These are phyloP conservation scores for Eudyptes chrysolophus DNA, from an alignment of 2,113 vertebrate genomes.

Conservation along the genomic window DNA sequence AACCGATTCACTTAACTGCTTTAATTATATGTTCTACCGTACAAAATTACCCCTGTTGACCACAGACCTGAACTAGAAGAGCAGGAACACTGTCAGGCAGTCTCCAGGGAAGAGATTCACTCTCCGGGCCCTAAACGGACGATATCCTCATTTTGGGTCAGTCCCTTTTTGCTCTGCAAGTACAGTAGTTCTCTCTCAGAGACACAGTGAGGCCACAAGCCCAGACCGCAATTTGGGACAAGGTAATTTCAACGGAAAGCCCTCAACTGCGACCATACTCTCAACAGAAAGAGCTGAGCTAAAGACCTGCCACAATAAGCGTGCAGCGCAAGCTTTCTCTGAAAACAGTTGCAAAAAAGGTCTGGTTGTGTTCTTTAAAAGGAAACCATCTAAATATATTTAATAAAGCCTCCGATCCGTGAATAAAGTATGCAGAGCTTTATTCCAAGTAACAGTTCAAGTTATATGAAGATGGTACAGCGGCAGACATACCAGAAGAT, in stretches of 20 bases:
- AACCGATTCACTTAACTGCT: rapidly evolving
- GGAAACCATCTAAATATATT: background rate
- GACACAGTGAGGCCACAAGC: rapidly evolving
- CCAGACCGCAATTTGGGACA: background rate
- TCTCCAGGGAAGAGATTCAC: background rate
- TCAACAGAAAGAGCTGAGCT: background rate
- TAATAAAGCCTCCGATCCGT: background rate
- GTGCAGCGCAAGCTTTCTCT: background rate
- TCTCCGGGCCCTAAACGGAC: background rate
- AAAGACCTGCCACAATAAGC: background rate
- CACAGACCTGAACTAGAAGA: background rate
- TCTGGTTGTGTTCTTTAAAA: background rate
- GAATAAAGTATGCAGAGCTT: background rate
- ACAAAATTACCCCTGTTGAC: background rate
- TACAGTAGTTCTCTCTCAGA: background rate
- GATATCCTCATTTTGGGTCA: background rate
- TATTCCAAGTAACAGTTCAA: background rate
- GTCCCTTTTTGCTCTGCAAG: background rate
- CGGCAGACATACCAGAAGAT: background rate
- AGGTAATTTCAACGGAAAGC: background rate
- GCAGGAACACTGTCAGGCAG: background rate
- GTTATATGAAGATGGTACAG: background rate
- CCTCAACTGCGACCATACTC: background rate
- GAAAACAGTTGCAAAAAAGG: background rate
- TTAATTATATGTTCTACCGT: background rate